Percentiles rank a stretch among this genome's conserved stretches.
Conservation (phyloP, 2,888 invertebrate genomes). For the Drosophila monieri region DNA sequence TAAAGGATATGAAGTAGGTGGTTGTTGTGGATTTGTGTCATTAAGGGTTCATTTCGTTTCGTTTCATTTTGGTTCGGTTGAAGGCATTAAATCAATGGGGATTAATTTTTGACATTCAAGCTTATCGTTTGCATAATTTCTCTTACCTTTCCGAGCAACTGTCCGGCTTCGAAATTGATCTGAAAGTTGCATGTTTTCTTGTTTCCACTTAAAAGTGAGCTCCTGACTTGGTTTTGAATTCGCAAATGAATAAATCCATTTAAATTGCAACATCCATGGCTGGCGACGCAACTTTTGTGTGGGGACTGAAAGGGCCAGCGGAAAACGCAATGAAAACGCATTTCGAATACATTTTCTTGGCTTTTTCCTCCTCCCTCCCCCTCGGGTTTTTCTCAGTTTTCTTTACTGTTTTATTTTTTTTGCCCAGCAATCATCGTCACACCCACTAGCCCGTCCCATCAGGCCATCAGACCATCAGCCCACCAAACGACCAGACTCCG, state of each 20-base stretch:
- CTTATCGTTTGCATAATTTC: slow-evolving; percentile 3
- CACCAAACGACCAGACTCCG: slow-evolving; percentile 1
- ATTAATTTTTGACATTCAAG: slow-evolving; percentile 3
- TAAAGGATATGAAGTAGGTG: slow-evolving; percentile 14
- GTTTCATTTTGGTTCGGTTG: background rate
- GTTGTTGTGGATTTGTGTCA: slow-evolving; percentile 6
- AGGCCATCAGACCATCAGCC: background rate
- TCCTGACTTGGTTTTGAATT: slow-evolving; percentile 9
- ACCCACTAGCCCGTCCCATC: background rate
- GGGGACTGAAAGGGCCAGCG: slow-evolving; percentile 52
- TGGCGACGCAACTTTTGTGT: slow-evolving; percentile 35
- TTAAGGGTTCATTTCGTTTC: background rate
- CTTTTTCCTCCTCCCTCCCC: background rate
- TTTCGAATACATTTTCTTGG: slow-evolving; percentile 54
- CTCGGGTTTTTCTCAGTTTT: background rate
- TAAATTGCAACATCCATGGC: slow-evolving; percentile 81
- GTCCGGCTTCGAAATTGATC: background rate
- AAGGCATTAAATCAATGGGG: background rate
- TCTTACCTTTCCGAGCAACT: background rate
- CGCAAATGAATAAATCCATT: slow-evolving; percentile 81
- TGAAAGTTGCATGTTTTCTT: background rate
- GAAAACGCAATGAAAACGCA: slow-evolving; percentile 55
- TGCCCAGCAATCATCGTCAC: slow-evolving; percentile 22
- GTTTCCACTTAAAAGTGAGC: slow-evolving; percentile 1
- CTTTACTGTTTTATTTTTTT: slow-evolving; percentile 24